Percentiles rank a stretch among this genome's conserved stretches.
phyloP scores from a whole-genome alignment of 2,113 vertebrate genomes.

The Sylvicapra grimmia region DNA sequence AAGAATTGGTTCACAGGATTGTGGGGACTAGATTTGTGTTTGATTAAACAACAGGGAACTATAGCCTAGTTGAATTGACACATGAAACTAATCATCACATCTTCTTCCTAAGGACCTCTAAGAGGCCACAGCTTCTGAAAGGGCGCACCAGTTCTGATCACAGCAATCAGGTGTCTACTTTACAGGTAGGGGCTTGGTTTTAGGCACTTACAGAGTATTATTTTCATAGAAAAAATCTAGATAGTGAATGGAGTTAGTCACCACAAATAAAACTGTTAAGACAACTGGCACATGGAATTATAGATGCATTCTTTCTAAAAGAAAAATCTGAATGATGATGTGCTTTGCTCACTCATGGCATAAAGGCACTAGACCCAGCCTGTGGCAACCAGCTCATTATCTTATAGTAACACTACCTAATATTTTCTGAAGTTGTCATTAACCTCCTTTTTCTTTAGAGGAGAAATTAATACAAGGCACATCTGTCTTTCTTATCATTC shows the following conservation, averaged over 20 bases:
- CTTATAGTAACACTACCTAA: not conserved
- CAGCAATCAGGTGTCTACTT: not conserved
- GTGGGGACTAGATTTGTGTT: not conserved
- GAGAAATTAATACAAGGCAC: slow-evolving; percentile 35
- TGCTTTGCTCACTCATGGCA: not conserved
- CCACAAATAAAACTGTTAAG: not conserved
- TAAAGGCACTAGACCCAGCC: not conserved
- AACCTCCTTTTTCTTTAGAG: slow-evolving; percentile 29
- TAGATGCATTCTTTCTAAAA: slow-evolving; percentile 18
- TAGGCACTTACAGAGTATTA: not conserved
- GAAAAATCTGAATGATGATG: not conserved
- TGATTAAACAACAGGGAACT: not conserved
- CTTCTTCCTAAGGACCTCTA: not conserved
- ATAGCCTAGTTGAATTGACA: not conserved
- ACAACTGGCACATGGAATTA: not conserved
- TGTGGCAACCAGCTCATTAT: slow-evolving; percentile 36
- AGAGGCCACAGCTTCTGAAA: not conserved
- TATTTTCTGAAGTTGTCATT: slow-evolving; percentile 23
- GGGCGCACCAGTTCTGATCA: not conserved
- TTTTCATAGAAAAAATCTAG: not conserved
- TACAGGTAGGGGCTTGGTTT: not conserved
- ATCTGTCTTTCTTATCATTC: slow-evolving; percentile 35
- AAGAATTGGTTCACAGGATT: not conserved
- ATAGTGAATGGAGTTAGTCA: not conserved
- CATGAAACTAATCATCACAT: not conserved